These are phyloP conservation scores for Yoshiicerus persimilis DNA, from an alignment of 1,140 invertebrate genomes.

Conservation along the genomic window DNA sequence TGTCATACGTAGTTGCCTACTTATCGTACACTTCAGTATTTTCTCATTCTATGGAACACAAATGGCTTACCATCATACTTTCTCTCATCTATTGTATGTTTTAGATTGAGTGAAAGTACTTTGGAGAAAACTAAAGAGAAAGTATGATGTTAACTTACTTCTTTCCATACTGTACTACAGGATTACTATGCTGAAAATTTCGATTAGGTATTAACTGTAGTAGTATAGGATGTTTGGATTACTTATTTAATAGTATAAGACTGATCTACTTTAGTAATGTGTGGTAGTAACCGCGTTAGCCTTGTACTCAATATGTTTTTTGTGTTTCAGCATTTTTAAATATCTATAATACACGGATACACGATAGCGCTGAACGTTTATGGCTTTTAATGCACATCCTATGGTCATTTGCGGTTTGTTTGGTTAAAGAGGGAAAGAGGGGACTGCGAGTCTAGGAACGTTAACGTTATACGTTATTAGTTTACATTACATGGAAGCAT, in stretches of 20 bases:
- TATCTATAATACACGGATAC: background rate
- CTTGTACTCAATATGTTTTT: background rate
- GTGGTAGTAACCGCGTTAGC: background rate
- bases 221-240: too few species aligned
- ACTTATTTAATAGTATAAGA: too few species aligned
- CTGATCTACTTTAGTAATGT: background rate
- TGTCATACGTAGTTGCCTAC: too few species aligned
- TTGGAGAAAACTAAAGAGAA: too few species aligned
- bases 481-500: background rate
- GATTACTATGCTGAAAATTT: too few species aligned
- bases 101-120: too few species aligned
- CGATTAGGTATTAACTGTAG: too few species aligned
- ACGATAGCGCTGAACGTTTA: background rate
- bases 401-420: background rate
- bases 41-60: too few species aligned
- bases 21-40: too few species aligned
- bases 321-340: background rate
- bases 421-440: background rate
- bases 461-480: background rate
- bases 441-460: background rate
- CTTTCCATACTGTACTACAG: background rate
- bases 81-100: too few species aligned
- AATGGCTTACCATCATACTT: too few species aligned
- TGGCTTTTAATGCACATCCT: background rate
- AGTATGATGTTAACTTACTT: background rate